Percentiles rank a stretch among this genome's conserved stretches.
Evolutionary conservation across 2,888 invertebrate genomes (phyloP).

Genomic region (Macropis europaea): DNA sequence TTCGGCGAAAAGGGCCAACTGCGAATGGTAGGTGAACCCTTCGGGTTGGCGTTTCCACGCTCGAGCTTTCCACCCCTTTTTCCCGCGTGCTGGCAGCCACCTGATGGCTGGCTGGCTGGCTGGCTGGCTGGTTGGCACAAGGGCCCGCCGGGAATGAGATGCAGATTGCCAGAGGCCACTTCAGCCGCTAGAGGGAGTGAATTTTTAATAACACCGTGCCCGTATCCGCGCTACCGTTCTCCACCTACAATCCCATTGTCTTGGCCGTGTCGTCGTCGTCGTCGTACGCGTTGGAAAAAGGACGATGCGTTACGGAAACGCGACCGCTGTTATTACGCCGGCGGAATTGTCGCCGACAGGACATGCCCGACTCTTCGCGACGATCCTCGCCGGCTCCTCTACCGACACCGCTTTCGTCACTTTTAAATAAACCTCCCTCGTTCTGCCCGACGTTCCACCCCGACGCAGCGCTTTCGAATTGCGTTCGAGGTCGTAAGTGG

Average conservation of each 20-base stretch:
- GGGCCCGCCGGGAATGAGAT: slow-evolving; percentile 78
- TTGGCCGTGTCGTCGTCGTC: slow-evolving; percentile 66
- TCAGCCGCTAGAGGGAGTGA: slow-evolving; percentile 76
- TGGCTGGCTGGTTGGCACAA: slow-evolving; percentile 63
- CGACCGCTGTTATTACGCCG: slow-evolving; percentile 65
- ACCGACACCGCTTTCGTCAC: background rate
- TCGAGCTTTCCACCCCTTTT: slow-evolving; percentile 60
- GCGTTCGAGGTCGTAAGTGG: too few relatives aligned
- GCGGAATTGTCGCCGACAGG: slow-evolving; percentile 64
- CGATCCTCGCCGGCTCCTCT: slow-evolving; percentile 4
- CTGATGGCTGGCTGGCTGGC: slow-evolving; percentile 63
- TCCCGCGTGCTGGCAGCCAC: slow-evolving; percentile 62
- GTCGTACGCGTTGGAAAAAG: slow-evolving; percentile 62
- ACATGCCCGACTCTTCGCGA: slow-evolving; percentile 26
- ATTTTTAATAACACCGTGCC: slow-evolving; percentile 79
- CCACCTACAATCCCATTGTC: slow-evolving; percentile 70
- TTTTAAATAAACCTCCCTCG: background rate
- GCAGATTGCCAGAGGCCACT: slow-evolving; percentile 80
- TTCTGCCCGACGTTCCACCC: too few relatives aligned
- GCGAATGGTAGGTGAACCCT: slow-evolving; percentile 5
- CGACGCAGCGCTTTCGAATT: background rate
- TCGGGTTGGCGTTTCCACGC: slow-evolving; percentile 36
- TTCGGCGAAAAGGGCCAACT: slow-evolving; percentile 46
- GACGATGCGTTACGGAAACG: slow-evolving; percentile 58
- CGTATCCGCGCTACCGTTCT: slow-evolving; percentile 68